phyloP scores from a whole-genome alignment of 2,888 invertebrate genomes.

The Synanthedon myopaeformis region DNA sequence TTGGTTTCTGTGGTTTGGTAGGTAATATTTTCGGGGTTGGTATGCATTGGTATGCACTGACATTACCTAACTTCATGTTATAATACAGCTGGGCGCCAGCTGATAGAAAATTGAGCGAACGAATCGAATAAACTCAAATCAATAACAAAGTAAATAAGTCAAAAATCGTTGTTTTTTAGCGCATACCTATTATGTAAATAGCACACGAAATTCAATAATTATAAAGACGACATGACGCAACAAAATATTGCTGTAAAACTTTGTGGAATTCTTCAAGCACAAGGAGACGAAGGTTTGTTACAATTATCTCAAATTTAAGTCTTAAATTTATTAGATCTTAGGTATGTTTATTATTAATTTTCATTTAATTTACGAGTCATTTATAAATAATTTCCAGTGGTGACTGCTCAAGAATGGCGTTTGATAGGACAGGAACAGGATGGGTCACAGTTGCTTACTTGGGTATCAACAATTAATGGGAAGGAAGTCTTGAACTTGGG shows the following conservation, averaged over 20 bases:
- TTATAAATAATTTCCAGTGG: conserved; percentile 42
- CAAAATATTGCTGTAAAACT: conserved; percentile 72
- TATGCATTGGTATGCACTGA: conserved; percentile 26
- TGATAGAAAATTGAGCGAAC: conserved; percentile 57
- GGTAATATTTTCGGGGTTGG: conserved; percentile 12
- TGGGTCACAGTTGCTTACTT: conserved; percentile 78
- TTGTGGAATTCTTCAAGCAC: conserved; percentile 64
- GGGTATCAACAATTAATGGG: conserved; percentile 57
- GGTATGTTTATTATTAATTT: conserved; percentile 1
- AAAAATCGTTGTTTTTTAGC: neutral
- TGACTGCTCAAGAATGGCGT: conserved; percentile 81
- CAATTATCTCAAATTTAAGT: conserved; percentile 3
- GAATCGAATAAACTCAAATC: conserved; percentile 29
- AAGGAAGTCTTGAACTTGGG: conserved; percentile 65
- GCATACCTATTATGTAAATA: conserved; percentile 21
- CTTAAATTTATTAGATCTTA: conserved; percentile 10
- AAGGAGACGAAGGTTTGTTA: conserved; percentile 56
- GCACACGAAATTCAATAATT: conserved; percentile 21
- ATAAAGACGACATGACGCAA: conserved; percentile 33
- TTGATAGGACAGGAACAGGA: conserved; percentile 85
- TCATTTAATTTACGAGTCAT: neutral
- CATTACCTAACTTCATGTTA: conserved; percentile 33
- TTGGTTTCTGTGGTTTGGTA: conserved; percentile 14
- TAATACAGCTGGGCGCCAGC: conserved; percentile 64
- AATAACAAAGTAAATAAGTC: conserved; percentile 20